Evolutionary conservation across 2,113 vertebrate genomes (phyloP), one percentile per base, ranked within the genome.

Genomic region (Tiliqua scincoides): DNA sequence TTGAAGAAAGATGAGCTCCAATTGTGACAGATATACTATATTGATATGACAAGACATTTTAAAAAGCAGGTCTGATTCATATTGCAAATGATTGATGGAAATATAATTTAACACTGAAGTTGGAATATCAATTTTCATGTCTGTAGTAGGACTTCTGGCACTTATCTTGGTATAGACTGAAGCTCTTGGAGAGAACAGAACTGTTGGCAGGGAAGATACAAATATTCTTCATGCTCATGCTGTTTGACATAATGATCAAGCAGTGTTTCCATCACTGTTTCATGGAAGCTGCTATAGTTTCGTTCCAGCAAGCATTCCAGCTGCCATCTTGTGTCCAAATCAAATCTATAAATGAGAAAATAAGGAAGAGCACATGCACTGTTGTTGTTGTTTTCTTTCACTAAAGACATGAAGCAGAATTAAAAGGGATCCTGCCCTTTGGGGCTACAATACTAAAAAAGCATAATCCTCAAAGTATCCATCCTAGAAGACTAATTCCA

Each of bases 281-380:
- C n/a, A 0, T 0, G 0, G 62, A 71, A 0, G 0, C 40, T 0
- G 9, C 52, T 57, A 48, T 20, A 68, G 21, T 21, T 54, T 0
- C 0, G 17, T 74, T 32, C 54, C 75, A 43, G 54, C 11, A 25
- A 85, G 27, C 1, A 85, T 25, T 1, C 0, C 9, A 73, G 18
- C 25, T 84, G 74, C 70, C 0, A 1, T 62, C 74, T 57, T 25
- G 25, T 27, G 2, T 73, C 40, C 65, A 79, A 32, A 1, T 8
- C 7, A 84, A 40, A 23, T 1, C 20, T 83, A 48, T 2, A 65
- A 63, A 85, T 8, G 10, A 48, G 57, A 78, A 91, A 92, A 87
- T 0, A 0, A 0, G 0, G 61, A 76, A 89, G 62, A 1, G 85
- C 43, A 48, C 43, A 84, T 70, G 78, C 18, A 35, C 1, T 89